phyloP scores from a whole-genome alignment of 2,113 vertebrate genomes.

The Bubo scandiacus region DNA sequence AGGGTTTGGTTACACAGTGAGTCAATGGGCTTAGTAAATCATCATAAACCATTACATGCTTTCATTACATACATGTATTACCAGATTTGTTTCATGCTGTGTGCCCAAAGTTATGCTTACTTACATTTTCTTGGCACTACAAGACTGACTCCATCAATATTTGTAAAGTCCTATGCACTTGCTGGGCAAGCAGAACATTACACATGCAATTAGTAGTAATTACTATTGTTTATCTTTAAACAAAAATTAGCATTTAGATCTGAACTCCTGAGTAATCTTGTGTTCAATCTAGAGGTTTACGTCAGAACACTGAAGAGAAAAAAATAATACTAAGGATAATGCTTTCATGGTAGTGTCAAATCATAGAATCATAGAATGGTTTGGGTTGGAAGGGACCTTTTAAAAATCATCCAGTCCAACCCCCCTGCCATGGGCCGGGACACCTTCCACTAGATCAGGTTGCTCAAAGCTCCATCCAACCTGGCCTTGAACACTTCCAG shows the following conservation, averaged over 20 bases:
- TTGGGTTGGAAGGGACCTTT: too few species aligned
- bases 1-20: constrained; percentile 30
- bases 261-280: background rate
- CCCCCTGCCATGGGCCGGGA: too few species aligned
- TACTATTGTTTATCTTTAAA: background rate
- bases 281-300: background rate
- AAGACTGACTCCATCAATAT: background rate
- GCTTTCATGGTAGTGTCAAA: background rate
- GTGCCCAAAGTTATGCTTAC: background rate
- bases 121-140: background rate
- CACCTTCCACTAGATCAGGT: too few species aligned
- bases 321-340: background rate
- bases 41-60: background rate
- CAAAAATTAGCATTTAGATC: background rate
- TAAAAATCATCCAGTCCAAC: too few species aligned
- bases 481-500: too few species aligned
- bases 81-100: background rate
- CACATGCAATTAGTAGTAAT: background rate
- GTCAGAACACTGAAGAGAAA: background rate
- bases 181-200: background rate
- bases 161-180: background rate
- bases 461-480: too few species aligned
- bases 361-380: background rate
- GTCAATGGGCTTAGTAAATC: constrained; percentile 1
- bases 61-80: background rate